Evolutionary conservation across 2,113 vertebrate species (phyloP).

Genomic region (Hirundichthys speculiger): DNA sequence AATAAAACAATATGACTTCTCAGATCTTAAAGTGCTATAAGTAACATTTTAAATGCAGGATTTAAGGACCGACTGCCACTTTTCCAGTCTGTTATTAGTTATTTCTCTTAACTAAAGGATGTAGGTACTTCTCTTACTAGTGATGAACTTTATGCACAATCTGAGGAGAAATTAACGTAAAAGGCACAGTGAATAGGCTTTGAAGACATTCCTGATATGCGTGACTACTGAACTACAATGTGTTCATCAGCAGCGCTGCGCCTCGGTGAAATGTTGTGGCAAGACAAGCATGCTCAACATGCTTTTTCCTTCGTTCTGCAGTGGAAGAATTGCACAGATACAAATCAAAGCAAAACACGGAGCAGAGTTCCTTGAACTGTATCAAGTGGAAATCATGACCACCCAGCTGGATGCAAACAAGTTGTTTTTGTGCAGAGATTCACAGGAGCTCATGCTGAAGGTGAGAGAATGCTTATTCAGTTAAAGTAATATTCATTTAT

Average conservation of each 20-base stretch:
- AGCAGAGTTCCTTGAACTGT: neutral
- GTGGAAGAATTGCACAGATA: neutral
- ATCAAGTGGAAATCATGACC: slow-evolving; percentile 11
- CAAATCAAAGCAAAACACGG: slow-evolving; percentile 19
- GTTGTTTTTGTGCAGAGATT: neutral
- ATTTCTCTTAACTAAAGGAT: too few relatives aligned
- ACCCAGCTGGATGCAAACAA: slow-evolving; percentile 2
- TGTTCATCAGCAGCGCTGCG: slow-evolving; percentile 54
- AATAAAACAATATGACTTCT: too few relatives aligned
- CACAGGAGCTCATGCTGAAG: neutral
- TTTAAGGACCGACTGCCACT: too few relatives aligned
- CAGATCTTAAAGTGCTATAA: too few relatives aligned
- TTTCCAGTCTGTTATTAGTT: too few relatives aligned
- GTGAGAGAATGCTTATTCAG: neutral
- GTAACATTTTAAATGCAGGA: too few relatives aligned
- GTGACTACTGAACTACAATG: slow-evolving; percentile 61
- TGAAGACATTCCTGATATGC: slow-evolving; percentile 54
- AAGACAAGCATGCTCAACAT: slow-evolving; percentile 50
- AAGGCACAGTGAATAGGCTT: slow-evolving; percentile 28
- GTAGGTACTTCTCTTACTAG: neutral
- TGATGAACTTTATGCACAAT: neutral
- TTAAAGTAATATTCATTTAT: neutral
- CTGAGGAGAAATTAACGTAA: neutral
- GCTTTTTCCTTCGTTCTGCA: slow-evolving; percentile 1
- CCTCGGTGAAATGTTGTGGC: slow-evolving; percentile 49